Evolutionary conservation across 2,797 vertebrate genomes (phyloP).

Genomic region (Ctenosaura bakeri): DNA sequence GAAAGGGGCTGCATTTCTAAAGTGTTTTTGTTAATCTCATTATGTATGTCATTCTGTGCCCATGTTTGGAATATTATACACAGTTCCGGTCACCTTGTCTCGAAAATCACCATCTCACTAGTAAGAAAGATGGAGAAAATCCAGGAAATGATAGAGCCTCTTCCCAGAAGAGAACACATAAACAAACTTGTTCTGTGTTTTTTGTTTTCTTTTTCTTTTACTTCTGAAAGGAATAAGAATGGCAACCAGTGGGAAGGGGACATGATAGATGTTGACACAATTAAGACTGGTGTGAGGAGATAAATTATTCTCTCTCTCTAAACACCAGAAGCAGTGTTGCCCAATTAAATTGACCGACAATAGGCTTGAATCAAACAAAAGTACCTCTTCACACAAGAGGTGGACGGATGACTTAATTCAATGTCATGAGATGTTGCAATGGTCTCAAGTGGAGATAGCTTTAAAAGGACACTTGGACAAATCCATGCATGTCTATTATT

Average conservation of each 20-base stretch:
- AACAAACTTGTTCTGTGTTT: background rate
- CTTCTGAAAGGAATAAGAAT: background rate
- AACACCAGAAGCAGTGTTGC: background rate
- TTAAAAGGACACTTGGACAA: background rate
- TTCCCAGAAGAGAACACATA: background rate
- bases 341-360: constrained; percentile 11
- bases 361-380: constrained; percentile 9
- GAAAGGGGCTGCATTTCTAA: background rate
- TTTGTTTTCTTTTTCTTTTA: background rate
- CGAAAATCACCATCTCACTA: too few species aligned
- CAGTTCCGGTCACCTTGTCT: too few species aligned
- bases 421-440: constrained; percentile 7
- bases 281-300: constrained; percentile 7
- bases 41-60: background rate
- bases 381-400: background rate
- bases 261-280: constrained; percentile 22
- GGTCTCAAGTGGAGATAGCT: background rate
- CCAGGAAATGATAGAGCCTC: background rate
- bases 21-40: background rate
- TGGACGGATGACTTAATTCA: constrained; percentile 14
- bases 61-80: background rate
- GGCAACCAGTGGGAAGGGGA: background rate
- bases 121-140: too few species aligned
- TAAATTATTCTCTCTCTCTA: constrained; percentile 16
- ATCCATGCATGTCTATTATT: background rate